Conservation (phyloP, 2,888 invertebrate species). For the Pristionchus japonicus region DNA sequence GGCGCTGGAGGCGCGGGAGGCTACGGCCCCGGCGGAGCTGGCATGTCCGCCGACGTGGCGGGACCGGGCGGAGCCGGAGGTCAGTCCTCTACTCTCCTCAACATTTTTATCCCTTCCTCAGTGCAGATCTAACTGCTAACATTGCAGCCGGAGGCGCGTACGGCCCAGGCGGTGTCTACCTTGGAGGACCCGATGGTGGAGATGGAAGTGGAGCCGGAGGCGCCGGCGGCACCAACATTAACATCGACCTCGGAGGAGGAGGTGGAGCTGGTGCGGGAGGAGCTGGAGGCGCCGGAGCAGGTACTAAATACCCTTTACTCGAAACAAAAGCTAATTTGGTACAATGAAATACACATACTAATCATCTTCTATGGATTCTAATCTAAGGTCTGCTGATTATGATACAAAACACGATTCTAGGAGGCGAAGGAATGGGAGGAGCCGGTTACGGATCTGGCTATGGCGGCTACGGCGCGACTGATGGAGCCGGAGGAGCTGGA, state of each 20-base stretch:
- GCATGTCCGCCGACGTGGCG: slow-evolving; percentile 2
- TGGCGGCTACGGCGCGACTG: slow-evolving; percentile 27
- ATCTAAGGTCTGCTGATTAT: too few relatives aligned
- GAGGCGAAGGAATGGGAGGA: not conserved
- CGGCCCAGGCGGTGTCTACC: not conserved
- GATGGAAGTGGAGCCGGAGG: not conserved
- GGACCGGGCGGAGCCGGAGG: slow-evolving; percentile 46
- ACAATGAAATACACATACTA: too few relatives aligned
- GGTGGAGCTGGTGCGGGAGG: slow-evolving; percentile 15
- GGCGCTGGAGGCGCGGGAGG: slow-evolving; percentile 43
- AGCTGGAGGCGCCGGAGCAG: slow-evolving; percentile 12
- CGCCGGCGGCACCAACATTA: slow-evolving; percentile 46
- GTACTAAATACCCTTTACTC: not conserved
- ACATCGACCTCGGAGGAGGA: slow-evolving; percentile 41
- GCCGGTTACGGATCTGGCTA: slow-evolving; percentile 5
- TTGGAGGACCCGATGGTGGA: slow-evolving; percentile 39
- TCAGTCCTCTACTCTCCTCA: too few relatives aligned
- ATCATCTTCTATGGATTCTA: too few relatives aligned
- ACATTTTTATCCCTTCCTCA: too few relatives aligned
- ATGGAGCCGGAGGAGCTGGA: not conserved
- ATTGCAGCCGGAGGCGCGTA: not conserved
- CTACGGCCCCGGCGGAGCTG: slow-evolving; percentile 23
- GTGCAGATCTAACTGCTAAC: not conserved
- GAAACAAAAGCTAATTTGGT: too few relatives aligned
- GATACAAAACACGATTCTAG: too few relatives aligned